Evolutionary conservation across 2,113 vertebrate genomes (phyloP).

Genomic region (Grus americana): DNA sequence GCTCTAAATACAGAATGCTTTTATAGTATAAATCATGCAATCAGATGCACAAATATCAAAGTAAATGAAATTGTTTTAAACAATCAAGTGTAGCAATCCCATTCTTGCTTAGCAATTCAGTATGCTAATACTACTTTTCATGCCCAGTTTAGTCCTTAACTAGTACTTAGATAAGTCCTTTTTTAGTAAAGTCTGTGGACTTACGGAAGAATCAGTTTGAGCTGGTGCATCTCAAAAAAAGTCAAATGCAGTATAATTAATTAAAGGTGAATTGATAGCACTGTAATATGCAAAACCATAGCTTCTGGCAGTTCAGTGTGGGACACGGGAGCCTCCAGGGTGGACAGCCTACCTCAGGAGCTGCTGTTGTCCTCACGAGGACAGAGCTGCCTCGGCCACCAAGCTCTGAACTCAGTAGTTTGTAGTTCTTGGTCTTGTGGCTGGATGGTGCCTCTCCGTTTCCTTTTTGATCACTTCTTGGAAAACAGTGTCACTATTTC

Average conservation of each 20-base stretch:
- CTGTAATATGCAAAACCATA: too few species aligned
- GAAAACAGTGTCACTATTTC: neutral
- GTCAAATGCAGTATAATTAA: neutral
- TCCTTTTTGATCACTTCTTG: constrained; percentile 17
- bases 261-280: neutral
- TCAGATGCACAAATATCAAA: neutral
- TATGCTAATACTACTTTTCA: neutral
- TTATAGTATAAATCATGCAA: neutral
- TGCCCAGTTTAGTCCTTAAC: neutral
- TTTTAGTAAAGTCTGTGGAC: neutral
- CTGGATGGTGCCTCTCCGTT: neutral
- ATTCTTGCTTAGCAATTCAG: neutral
- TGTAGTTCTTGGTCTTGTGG: neutral
- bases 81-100: neutral
- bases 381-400: neutral
- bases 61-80: neutral
- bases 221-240: neutral
- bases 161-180: neutral
- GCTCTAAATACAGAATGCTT: neutral
- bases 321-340: neutral
- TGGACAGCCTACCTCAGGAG: neutral
- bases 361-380: neutral
- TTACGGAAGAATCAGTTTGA: neutral
- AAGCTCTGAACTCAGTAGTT: neutral
- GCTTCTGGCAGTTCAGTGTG: neutral